Evolutionary conservation across 2,888 invertebrate genomes (phyloP).

Genomic region (Melikaiella ostensackeni): DNA sequence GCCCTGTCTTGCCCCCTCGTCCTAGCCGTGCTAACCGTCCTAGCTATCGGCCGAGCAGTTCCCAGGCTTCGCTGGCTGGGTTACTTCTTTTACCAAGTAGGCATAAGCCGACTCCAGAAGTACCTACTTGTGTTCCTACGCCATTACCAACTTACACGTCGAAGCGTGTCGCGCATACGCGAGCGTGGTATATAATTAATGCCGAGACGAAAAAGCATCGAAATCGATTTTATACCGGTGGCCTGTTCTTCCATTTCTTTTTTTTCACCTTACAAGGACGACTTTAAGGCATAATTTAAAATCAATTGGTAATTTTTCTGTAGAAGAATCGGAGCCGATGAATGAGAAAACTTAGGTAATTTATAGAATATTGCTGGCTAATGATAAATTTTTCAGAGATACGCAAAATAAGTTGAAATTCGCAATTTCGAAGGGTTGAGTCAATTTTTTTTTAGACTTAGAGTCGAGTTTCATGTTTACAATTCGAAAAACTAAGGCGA

Average conservation of each 20-base stretch:
- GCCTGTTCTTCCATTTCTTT: neutral
- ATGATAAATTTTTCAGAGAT: too few species aligned
- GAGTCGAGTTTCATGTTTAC: too few species aligned
- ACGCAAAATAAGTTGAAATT: too few species aligned
- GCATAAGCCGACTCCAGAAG: slow-evolving; percentile 50
- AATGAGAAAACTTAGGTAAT: too few species aligned
- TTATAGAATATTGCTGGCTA: too few species aligned
- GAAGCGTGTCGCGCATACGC: slow-evolving; percentile 43
- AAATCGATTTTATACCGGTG: slow-evolving; percentile 17
- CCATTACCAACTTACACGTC: slow-evolving; percentile 47
- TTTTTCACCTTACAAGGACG: slow-evolving; percentile 2
- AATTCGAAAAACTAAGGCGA: too few species aligned
- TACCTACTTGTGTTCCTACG: slow-evolving; percentile 24
- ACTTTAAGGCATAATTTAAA: neutral
- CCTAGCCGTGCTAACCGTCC: neutral
- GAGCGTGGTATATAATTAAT: slow-evolving; percentile 43
- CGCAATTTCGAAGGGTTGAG: too few species aligned
- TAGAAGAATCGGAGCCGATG: neutral
- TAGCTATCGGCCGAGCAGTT: slow-evolving; percentile 57
- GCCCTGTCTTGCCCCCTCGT: neutral
- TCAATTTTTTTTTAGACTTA: too few species aligned
- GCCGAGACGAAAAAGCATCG: slow-evolving; percentile 26
- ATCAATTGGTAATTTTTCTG: neutral
- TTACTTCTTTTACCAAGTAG: slow-evolving; percentile 53
- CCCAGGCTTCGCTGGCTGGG: slow-evolving; percentile 59